Conservation (phyloP, 2,888 invertebrate genomes). For the Erpobdella octoculata region DNA sequence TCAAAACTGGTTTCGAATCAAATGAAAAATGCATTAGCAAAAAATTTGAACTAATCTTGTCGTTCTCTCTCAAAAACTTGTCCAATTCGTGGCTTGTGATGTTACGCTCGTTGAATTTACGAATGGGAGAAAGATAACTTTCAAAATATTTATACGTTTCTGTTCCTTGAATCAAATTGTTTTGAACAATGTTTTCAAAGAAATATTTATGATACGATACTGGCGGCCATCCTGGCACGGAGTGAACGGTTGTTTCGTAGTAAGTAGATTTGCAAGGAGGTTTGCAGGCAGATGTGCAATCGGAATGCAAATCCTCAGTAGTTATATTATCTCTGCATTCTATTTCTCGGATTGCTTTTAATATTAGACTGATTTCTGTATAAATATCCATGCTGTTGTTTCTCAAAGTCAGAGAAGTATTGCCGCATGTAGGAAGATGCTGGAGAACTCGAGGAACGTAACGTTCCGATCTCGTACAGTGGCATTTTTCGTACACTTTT, state of each 20-base stretch:
- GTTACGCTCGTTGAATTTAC: not conserved
- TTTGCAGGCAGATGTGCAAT: not conserved
- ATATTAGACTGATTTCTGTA: not conserved
- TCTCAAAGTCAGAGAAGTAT: not conserved
- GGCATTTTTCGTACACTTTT: not conserved
- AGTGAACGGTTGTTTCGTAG: not conserved
- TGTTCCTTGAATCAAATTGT: not conserved
- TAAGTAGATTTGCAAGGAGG: not conserved
- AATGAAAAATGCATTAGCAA: conserved; percentile 10
- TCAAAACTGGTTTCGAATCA: not conserved
- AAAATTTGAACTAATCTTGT: not conserved
- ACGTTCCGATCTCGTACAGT: not conserved
- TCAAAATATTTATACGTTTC: not conserved
- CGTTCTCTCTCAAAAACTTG: not conserved
- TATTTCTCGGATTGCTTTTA: not conserved
- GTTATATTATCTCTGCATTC: not conserved
- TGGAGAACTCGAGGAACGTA: not conserved
- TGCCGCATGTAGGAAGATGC: not conserved
- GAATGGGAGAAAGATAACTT: not conserved
- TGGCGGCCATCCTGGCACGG: conserved; percentile 11
- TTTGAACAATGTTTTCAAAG: not conserved
- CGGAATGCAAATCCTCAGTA: not conserved
- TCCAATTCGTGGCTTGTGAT: not conserved
- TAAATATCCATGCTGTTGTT: not conserved
- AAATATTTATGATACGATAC: not conserved